Evolutionary conservation across 1,140 invertebrate genomes (phyloP).

Genomic region (Bursaphelenchus mucronatus): DNA sequence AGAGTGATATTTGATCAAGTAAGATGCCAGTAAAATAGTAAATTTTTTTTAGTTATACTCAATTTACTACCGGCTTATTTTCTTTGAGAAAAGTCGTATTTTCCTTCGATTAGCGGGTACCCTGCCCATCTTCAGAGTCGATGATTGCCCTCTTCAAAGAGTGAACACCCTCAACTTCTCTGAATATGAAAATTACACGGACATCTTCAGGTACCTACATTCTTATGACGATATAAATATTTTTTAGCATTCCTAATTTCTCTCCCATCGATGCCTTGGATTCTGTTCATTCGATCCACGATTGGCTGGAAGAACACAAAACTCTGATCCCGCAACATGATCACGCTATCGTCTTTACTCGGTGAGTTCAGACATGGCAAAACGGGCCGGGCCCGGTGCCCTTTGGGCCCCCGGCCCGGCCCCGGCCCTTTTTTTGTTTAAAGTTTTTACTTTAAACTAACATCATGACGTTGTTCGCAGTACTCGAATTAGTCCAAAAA

Average conservation of each 20-base stretch:
- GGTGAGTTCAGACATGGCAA: too few species aligned
- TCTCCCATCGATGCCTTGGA: conserved; percentile 17
- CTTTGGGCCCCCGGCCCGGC: too few species aligned
- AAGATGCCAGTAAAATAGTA: conserved; percentile 9
- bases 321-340: conserved; percentile 41
- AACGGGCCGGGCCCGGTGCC: too few species aligned
- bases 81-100: conserved; percentile 26
- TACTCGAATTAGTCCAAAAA: too few species aligned
- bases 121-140: conserved; percentile 25
- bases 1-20: conserved; percentile 40
- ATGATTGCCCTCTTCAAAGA: conserved; percentile 27
- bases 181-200: too few species aligned
- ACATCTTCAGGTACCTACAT: too few species aligned
- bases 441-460: too few species aligned
- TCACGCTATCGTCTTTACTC: conserved; percentile 48
- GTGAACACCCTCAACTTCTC: conserved; percentile 26
- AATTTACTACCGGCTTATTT: conserved; percentile 31
- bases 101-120: conserved; percentile 21
- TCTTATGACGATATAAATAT: too few species aligned
- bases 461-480: too few species aligned
- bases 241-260: too few species aligned
- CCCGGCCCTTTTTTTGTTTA: too few species aligned
- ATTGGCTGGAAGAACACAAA: conserved; percentile 36
- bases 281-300: conserved; percentile 19
- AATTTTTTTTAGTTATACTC: conserved; percentile 26